Evolutionary conservation across 2,797 vertebrate species (phyloP).

Genomic region (Microctenopoma stevenorrisi): DNA sequence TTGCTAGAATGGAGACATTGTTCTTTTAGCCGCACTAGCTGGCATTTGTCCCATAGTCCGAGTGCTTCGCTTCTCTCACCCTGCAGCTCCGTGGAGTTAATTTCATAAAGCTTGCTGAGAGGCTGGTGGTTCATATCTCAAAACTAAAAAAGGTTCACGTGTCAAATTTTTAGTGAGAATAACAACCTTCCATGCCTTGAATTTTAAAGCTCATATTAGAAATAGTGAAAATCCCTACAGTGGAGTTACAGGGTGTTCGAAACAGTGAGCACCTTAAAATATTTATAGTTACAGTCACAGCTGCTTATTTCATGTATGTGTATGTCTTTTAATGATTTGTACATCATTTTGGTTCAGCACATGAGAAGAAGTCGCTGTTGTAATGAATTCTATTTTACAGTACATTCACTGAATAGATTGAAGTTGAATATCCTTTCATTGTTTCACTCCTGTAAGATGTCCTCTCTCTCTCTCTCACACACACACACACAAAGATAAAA

Average conservation of each 20-base stretch:
- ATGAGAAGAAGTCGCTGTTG: neutral
- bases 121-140: slow-evolving; percentile 1
- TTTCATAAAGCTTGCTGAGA: slow-evolving; percentile 28
- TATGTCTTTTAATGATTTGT: too few species aligned
- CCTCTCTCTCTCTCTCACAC: neutral
- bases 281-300: neutral
- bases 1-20: slow-evolving; percentile 46
- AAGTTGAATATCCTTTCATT: too few species aligned
- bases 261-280: neutral
- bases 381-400: slow-evolving; percentile 25
- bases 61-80: slow-evolving; percentile 20
- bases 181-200: neutral
- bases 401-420: neutral
- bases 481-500: neutral
- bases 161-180: slow-evolving; percentile 12
- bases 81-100: slow-evolving; percentile 12
- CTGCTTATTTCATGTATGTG: neutral
- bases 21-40: slow-evolving; percentile 36
- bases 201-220: too few species aligned
- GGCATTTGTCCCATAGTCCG: slow-evolving; percentile 22
- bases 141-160: slow-evolving; percentile 10
- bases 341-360: too few species aligned
- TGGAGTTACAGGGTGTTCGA: neutral
- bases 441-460: neutral
- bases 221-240: neutral